These are phyloP conservation scores for Gambusia holbrooki DNA, from an alignment of 2,113 vertebrate species.

Conservation along the genomic window DNA sequence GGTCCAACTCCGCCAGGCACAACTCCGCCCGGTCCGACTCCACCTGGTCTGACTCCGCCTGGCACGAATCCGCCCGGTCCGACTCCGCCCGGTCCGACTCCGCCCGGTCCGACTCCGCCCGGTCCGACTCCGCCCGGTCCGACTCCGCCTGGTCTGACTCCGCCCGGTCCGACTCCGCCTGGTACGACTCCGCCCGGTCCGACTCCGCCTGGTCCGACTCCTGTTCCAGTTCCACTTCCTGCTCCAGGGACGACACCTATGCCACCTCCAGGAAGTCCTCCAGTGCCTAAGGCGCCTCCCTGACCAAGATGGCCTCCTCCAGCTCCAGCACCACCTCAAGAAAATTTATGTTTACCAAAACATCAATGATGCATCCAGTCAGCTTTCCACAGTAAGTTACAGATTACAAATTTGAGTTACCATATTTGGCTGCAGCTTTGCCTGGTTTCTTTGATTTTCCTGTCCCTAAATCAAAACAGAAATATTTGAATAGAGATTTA, in stretches of 20 bases:
- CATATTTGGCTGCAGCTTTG: constrained; percentile 73
- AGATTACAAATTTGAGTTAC: constrained; percentile 36
- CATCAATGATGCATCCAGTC: not conserved
- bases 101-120: constrained; percentile 43
- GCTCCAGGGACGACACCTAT: constrained; percentile 33
- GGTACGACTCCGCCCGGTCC: constrained; percentile 19
- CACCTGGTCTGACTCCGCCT: not conserved
- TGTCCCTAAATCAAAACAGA: constrained; percentile 39
- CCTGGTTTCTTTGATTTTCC: constrained; percentile 74
- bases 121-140: constrained; percentile 21
- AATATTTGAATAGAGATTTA: not conserved
- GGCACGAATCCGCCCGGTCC: not conserved
- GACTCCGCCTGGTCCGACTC: constrained; percentile 33
- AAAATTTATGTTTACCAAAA: not conserved
- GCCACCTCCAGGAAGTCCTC: constrained; percentile 61
- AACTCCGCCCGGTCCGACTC: not conserved
- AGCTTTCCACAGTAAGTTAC: not conserved
- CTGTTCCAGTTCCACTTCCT: constrained; percentile 50
- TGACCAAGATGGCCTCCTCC: constrained; percentile 64
- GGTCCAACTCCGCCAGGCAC: constrained; percentile 43
- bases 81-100: not conserved
- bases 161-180: constrained; percentile 20
- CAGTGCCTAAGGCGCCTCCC: constrained; percentile 56
- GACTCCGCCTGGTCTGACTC: constrained; percentile 19
- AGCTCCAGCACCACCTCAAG: constrained; percentile 52